Conservation (phyloP, 2,888 invertebrate genomes). For the Drosophila histrio region DNA sequence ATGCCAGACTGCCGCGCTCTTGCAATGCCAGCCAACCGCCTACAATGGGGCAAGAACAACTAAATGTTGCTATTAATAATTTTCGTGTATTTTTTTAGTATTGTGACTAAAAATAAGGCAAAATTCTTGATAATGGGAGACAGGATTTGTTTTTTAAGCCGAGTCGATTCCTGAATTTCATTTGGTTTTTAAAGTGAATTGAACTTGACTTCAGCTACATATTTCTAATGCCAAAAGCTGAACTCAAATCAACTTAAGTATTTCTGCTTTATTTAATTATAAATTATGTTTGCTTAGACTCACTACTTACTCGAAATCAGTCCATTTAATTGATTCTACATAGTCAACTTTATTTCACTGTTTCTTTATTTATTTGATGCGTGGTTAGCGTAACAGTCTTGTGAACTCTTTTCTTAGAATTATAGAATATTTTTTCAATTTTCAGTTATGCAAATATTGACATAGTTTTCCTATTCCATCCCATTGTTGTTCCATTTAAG, state of each 20-base stretch:
- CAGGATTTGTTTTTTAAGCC: too few species aligned
- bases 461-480: background rate
- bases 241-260: background rate
- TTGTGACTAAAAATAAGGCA: background rate
- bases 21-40: slow-evolving; percentile 9
- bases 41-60: slow-evolving; percentile 43
- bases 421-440: background rate
- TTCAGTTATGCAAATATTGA: background rate
- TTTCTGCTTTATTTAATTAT: background rate
- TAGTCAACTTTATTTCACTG: too few species aligned
- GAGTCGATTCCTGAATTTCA: background rate
- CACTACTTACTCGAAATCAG: too few species aligned
- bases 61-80: background rate
- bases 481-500: slow-evolving; percentile 39
- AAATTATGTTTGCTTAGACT: background rate
- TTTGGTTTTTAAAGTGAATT: background rate
- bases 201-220: too few species aligned
- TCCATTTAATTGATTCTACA: too few species aligned
- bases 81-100: background rate
- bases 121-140: background rate
- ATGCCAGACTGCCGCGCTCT: slow-evolving; percentile 56
- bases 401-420: background rate
- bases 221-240: too few species aligned
- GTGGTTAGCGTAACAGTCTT: too few species aligned
- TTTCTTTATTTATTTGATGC: too few species aligned